Evolutionary conservation across 2,797 vertebrate genomes (phyloP), one percentile per base, ranked within the genome.

Genomic region (Monodelphis domestica): DNA sequence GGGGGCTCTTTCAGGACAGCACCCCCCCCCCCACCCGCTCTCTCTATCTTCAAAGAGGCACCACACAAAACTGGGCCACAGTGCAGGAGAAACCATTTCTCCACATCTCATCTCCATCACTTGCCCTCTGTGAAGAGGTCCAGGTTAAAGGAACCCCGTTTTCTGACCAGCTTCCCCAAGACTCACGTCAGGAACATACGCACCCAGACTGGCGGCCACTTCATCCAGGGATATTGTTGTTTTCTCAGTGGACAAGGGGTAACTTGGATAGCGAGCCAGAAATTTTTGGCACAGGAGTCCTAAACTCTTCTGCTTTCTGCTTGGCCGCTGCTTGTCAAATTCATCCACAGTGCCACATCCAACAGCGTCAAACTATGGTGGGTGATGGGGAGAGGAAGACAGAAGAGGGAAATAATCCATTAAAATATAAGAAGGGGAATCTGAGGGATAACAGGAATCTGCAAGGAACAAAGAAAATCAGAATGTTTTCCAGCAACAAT

Each of bases 241-340:
- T 97, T 99, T 98, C 97, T 98, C 98, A 78, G 99, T 98, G 38
- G 98, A 98, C 17, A 99, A 94, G 0, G 99, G 99, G 87, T 99
- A 99, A 96, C 99, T 99, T 1, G 99, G 99, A 96, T 99, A 99
- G 57, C 99, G 99, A 94, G 99, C 99, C 95, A 99, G 98, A 98
- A 99, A 99, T 98, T 99, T 99, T 96, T 99, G 99, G 98, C 99
- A 99, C 90, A 99, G 98, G 84, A 99, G 98, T 90, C 99, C 99
- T 97, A 99, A 98, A 96, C 99, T 99, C 98, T 99, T 99, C 98
- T 99, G 99, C 97, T 99, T 99, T 97, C 99, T 99, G 98, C 99
- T 99, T 1, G 99, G 99, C 96, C 99, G 99, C 91, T 98, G 99
- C 93, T 99, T 99, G 12, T 98, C 97, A 91, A 99, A 99, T 12